Percentiles rank a stretch among this genome's conserved stretches.
Evolutionary conservation across 2,113 vertebrate genomes (phyloP).

Genomic region (Eira barbara): DNA sequence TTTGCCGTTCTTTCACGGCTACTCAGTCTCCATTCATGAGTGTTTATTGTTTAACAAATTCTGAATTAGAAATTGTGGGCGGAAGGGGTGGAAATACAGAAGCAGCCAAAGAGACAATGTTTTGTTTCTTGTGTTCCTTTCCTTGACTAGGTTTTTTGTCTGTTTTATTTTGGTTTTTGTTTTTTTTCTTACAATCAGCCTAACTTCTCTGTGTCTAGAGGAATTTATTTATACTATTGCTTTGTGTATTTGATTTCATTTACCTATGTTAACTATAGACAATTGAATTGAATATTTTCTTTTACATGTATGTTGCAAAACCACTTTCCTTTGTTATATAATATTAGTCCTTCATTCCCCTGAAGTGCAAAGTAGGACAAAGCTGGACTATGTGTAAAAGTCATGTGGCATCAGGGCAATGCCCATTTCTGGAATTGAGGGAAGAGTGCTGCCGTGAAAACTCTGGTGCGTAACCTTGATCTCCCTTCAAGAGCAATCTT

Average conservation of each 20-base stretch:
- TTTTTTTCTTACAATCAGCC: background rate
- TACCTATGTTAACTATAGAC: background rate
- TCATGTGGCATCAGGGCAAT: background rate
- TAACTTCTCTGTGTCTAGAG: background rate
- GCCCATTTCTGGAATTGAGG: background rate
- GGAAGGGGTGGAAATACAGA: background rate
- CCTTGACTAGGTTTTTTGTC: background rate
- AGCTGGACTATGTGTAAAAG: background rate
- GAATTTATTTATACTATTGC: background rate
- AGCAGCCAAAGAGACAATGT: background rate
- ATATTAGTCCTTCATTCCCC: background rate
- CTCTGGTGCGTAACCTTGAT: background rate
- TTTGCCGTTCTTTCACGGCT: background rate
- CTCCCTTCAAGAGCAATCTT: no score
- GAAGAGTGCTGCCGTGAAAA: background rate
- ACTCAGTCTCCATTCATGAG: background rate
- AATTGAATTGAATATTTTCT: background rate
- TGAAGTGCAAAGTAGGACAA: background rate
- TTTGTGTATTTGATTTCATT: background rate
- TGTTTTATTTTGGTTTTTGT: background rate
- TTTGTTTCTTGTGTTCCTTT: background rate
- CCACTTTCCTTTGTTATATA: background rate
- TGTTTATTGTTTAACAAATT: background rate
- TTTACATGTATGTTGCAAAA: background rate
- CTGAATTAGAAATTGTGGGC: background rate